Percentiles rank a stretch among this genome's conserved stretches.
phyloP scores from a whole-genome alignment of 2,113 vertebrate species.

The Hypanus sabinus region DNA sequence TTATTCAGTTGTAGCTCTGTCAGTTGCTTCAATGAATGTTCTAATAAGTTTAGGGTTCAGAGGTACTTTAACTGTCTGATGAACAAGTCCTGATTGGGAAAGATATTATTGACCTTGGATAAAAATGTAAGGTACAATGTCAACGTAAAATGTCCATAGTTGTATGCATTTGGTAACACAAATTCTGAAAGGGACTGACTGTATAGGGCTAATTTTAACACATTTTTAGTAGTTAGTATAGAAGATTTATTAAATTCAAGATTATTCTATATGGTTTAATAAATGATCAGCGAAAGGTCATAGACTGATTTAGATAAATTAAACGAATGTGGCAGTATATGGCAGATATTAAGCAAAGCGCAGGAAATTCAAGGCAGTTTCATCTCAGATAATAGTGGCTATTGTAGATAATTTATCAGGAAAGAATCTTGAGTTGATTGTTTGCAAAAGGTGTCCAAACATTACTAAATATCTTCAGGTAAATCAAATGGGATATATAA shows the following conservation, averaged over 20 bases:
- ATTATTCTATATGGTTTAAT: background rate
- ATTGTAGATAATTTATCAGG: background rate
- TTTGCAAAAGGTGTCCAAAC: background rate
- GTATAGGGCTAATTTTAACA: background rate
- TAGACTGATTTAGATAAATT: background rate
- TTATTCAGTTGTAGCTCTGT: background rate
- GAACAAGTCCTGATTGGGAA: background rate
- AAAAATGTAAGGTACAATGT: too few relatives aligned
- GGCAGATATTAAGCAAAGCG: background rate
- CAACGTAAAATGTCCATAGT: too few relatives aligned
- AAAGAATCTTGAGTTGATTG: background rate
- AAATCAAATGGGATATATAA: background rate
- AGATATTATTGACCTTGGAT: too few relatives aligned
- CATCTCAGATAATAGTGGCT: too few relatives aligned
- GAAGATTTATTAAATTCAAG: background rate
- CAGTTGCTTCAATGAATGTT: background rate
- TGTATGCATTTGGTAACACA: too few relatives aligned
- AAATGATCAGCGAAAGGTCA: background rate
- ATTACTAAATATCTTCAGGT: background rate
- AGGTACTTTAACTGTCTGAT: background rate
- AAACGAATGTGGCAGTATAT: background rate
- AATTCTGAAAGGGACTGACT: background rate
- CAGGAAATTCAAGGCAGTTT: background rate
- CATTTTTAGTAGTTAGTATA: background rate
- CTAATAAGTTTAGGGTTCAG: background rate